Percentiles rank a stretch among this genome's conserved stretches.
Conservation (phyloP, 2,797 vertebrate species). For the Crossoptilon crossoptilon region DNA sequence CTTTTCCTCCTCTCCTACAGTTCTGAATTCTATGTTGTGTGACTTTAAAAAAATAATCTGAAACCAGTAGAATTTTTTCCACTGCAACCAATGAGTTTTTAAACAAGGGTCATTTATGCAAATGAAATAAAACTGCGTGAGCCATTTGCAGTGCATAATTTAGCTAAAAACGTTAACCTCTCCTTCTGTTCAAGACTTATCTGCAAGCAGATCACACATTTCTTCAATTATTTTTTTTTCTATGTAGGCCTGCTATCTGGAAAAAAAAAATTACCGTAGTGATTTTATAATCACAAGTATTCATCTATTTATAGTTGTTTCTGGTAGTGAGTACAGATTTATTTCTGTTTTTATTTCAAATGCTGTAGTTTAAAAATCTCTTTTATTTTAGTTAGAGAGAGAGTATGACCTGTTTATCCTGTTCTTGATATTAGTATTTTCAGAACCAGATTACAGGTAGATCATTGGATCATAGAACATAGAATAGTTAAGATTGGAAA, state of each 20-base stretch:
- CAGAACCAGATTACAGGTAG: not conserved
- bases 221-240: constrained; percentile 17
- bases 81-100: constrained; percentile 50
- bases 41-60: not conserved
- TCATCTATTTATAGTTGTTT: constrained; percentile 35
- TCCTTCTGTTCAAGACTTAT: constrained; percentile 64
- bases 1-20: not conserved
- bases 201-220: constrained; percentile 37
- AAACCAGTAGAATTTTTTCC: not conserved
- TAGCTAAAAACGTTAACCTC: constrained; percentile 69
- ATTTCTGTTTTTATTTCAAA: constrained; percentile 20
- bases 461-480: too few relatives aligned
- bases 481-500: too few relatives aligned
- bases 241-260: constrained; percentile 30
- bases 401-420: not conserved
- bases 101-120: constrained; percentile 57
- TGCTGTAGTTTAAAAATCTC: not conserved
- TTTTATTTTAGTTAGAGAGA: not conserved
- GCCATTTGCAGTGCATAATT: constrained; percentile 66
- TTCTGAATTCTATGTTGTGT: not conserved
- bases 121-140: constrained; percentile 45
- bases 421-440: not conserved
- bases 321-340: not conserved
- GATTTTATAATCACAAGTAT: constrained; percentile 38
- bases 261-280: constrained; percentile 1